These are phyloP conservation scores for Morinoia aosen DNA, from an alignment of 2,888 invertebrate genomes.

Conservation along the genomic window DNA sequence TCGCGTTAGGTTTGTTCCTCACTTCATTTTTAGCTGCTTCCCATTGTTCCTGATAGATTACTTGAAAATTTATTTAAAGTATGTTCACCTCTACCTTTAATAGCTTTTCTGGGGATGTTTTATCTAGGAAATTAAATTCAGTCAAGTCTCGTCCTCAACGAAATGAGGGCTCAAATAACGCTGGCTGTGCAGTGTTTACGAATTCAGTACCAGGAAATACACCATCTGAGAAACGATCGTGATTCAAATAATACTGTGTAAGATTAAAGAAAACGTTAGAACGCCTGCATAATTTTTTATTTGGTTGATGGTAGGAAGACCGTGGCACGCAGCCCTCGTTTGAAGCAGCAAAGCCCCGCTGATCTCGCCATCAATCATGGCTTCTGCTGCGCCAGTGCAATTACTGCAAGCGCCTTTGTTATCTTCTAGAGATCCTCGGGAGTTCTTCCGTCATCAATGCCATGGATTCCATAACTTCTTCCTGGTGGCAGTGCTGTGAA, in stretches of 20 bases:
- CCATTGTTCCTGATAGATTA: not conserved
- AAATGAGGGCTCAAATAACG: not conserved
- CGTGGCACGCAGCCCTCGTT: not conserved
- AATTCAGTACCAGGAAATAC: not conserved
- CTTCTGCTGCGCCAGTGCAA: not conserved
- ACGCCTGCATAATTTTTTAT: not conserved
- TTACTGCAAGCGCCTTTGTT: constrained; percentile 35
- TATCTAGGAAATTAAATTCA: not conserved
- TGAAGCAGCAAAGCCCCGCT: not conserved
- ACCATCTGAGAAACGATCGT: not conserved
- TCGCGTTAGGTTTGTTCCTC: not conserved
- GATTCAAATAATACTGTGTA: not conserved
- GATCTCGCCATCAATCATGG: constrained; percentile 33
- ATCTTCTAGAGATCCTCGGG: not conserved
- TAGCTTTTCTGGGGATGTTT: not conserved
- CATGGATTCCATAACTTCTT: constrained; percentile 5
- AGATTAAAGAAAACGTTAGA: not conserved
- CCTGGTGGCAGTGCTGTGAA: not conserved
- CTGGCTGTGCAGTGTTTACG: not conserved
- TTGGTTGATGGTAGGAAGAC: not conserved
- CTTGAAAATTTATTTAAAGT: not conserved
- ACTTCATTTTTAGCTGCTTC: not conserved
- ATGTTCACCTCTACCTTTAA: not conserved
- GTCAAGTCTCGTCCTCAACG: not conserved
- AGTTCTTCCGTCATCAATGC: not conserved